Evolutionary conservation across 1,140 invertebrate genomes (phyloP), one percentile per base, ranked within the genome.

Genomic region (Apis florea): DNA sequence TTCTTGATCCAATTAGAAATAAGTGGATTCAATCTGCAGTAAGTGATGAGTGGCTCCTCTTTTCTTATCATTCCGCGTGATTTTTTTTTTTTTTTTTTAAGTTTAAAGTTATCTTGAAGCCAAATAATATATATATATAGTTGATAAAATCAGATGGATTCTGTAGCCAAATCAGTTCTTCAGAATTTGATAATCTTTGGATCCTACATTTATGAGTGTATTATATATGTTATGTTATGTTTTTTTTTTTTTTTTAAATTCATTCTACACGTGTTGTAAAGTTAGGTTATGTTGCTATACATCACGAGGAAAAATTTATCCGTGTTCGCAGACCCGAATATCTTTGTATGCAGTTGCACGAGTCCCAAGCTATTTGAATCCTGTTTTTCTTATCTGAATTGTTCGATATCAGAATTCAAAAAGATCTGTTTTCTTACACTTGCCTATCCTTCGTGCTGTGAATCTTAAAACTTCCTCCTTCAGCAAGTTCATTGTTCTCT

Each of bases 261-360:
- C 5, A 40, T 40, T 53, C 24, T 61, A n/a, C 8, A 61, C 24
- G 24, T 61, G 5, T 61, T 15, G 13, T 10, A 24, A 63, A 8
- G 15, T 26, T 63, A 17, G 1, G 26, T 9, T 26, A 3, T 10
- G 1, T 19, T 3, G 15, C 8, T 13, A 26, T 17, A 26, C 26
- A 13, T 63, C 24, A 1, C 1, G 9, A 26, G 6, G 24, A 3
- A 19, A 15, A 26, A 63, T 1, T 61, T 61, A 61, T 61, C 13
- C 15, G 6, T 2, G 12, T 26, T 2, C 1, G 9, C 15, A 31
- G 1, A 63, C 17, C 0, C 17, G 2, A 19, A 4, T 19, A 11
- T 63, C 26, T 63, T 31, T 31, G 17, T 17, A 19, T 2, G 13
- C 15, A 63, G 26, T 19, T 12, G n/a, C 58, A 15, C 61, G 26